Conservation (phyloP, 2,888 invertebrate species). For the Noctua janthe region DNA sequence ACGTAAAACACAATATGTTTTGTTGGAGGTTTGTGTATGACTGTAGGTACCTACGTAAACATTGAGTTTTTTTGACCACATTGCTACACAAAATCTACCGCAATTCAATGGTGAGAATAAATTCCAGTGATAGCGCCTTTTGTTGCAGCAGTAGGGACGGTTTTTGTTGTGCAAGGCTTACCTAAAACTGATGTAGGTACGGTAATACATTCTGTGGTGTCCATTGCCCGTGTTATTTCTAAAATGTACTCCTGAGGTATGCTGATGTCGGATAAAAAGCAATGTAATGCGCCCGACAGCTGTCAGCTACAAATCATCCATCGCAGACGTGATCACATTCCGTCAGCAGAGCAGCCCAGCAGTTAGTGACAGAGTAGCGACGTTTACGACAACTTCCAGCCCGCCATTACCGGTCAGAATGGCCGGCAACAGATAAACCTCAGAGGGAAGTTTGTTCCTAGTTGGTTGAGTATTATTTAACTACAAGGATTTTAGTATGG, state of each 20-base stretch:
- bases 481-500: constrained; percentile 2
- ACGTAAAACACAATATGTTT: constrained; percentile 15
- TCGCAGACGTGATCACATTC: constrained; percentile 31
- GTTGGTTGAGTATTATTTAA: constrained; percentile 26
- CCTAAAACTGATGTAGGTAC: background rate
- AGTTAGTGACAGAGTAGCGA: constrained; percentile 52
- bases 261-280: background rate
- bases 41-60: background rate
- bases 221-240: background rate
- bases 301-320: constrained; percentile 26
- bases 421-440: constrained; percentile 36
- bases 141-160: background rate
- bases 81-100: background rate
- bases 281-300: background rate
- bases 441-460: constrained; percentile 13
- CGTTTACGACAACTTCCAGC: constrained; percentile 38
- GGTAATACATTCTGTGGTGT: background rate
- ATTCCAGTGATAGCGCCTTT: background rate
- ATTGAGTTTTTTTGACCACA: background rate
- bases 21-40: background rate
- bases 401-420: constrained; percentile 36
- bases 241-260: background rate
- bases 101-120: background rate
- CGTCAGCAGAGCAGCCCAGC: constrained; percentile 7
- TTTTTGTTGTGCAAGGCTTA: background rate